Evolutionary conservation across 1,140 invertebrate genomes (phyloP).

Genomic region (Brachionus sp.): DNA sequence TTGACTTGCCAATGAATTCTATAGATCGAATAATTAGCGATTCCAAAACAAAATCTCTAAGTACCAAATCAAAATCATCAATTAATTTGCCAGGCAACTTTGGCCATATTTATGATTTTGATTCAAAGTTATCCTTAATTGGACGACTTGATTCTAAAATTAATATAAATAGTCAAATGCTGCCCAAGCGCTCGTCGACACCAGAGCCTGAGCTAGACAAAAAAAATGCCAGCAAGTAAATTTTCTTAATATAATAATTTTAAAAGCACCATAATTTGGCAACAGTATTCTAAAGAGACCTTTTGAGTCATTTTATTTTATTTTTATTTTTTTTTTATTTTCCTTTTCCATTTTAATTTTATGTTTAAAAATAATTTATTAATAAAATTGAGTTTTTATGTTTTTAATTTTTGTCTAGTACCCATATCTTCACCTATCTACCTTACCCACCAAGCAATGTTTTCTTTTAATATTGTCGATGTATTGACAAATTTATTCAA

Average conservation of each 20-base stretch:
- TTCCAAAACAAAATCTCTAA: neutral
- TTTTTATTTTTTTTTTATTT: neutral
- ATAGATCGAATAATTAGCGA: neutral
- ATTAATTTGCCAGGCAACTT: neutral
- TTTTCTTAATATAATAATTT: neutral
- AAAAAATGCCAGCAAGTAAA: slow-evolving; percentile 32
- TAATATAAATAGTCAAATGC: neutral
- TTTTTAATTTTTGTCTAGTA: neutral
- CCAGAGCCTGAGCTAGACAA: slow-evolving; percentile 1
- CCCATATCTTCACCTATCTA: neutral
- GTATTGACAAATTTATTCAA: too few species aligned
- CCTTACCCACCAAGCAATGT: neutral
- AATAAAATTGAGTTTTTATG: slow-evolving; percentile 34
- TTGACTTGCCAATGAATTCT: neutral
- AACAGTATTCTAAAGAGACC: neutral
- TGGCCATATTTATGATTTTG: neutral
- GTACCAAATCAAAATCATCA: neutral
- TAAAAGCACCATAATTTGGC: neutral
- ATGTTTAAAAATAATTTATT: neutral
- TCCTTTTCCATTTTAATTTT: neutral
- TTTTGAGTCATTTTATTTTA: slow-evolving; percentile 10
- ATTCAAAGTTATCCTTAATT: neutral
- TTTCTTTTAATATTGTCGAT: neutral
- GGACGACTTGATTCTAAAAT: neutral
- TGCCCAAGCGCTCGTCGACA: slow-evolving; percentile 3